phyloP scores from a whole-genome alignment of 92 coral and sea anemone species.

The Actinernus sp. region DNA sequence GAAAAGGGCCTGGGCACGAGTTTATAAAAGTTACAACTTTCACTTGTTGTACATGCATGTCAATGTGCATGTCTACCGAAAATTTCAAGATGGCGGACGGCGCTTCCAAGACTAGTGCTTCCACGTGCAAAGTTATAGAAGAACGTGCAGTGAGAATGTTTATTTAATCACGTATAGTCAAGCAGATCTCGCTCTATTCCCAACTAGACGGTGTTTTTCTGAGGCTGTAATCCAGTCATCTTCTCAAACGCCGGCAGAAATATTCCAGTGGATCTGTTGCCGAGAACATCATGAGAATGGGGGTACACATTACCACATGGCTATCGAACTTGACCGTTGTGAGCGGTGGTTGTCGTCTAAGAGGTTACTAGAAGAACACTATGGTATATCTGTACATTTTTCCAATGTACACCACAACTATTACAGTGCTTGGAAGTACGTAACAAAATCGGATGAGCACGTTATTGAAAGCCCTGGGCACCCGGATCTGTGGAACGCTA shows the following conservation, averaged over 20 bases:
- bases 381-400: constrained; percentile 11
- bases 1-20: too few relatives aligned
- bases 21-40: too few relatives aligned
- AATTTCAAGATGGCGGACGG: too few relatives aligned
- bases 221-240: constrained; percentile 1
- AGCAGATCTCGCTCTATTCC: constrained; percentile 1
- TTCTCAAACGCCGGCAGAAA: neutral
- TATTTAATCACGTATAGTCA: constrained; percentile 9
- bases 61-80: too few relatives aligned
- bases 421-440: too few relatives aligned
- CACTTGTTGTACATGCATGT: too few relatives aligned
- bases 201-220: neutral
- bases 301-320: constrained; percentile 30
- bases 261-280: constrained; percentile 17
- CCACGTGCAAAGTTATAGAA: too few relatives aligned
- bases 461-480: too few relatives aligned
- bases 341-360: constrained; percentile 8
- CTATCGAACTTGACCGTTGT: constrained; percentile 12
- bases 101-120: too few relatives aligned
- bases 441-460: too few relatives aligned
- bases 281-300: constrained; percentile 3
- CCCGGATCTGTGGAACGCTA: constrained; percentile 8
- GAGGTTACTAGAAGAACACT: neutral
- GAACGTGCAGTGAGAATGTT: neutral
- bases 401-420: too few relatives aligned